These are phyloP conservation scores for Rotaria macrura DNA, from an alignment of 2,888 invertebrate species.

Conservation along the genomic window DNA sequence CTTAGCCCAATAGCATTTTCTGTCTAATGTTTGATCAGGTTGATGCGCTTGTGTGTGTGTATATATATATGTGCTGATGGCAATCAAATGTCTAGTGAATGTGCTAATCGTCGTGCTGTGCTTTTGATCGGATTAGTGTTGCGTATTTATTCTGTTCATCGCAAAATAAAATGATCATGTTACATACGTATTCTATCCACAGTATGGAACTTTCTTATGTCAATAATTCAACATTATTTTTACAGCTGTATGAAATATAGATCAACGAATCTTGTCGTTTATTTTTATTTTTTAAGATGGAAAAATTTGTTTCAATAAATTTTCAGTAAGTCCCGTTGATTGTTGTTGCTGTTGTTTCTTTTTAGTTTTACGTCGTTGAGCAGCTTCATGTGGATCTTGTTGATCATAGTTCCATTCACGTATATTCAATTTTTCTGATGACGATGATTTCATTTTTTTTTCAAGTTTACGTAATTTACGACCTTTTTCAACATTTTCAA, in stretches of 20 bases:
- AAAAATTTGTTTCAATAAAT: background rate
- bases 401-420: background rate
- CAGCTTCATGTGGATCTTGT: background rate
- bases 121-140: background rate
- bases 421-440: background rate
- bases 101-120: background rate
- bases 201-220: too few species aligned
- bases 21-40: background rate
- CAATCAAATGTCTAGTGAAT: background rate
- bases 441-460: background rate
- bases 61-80: background rate
- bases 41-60: too few species aligned
- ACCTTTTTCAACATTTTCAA: constrained; percentile 31
- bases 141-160: background rate
- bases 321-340: background rate
- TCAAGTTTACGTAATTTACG: background rate
- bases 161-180: background rate
- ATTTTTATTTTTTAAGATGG: background rate
- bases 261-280: too few species aligned
- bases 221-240: too few species aligned
- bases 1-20: background rate
- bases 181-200: too few species aligned
- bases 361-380: background rate
- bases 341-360: background rate
- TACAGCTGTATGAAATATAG: too few species aligned